Percentiles rank a stretch among this genome's conserved stretches.
phyloP scores from a whole-genome alignment of 2,113 vertebrate species.

The Pelvicachromis taeniatus region DNA sequence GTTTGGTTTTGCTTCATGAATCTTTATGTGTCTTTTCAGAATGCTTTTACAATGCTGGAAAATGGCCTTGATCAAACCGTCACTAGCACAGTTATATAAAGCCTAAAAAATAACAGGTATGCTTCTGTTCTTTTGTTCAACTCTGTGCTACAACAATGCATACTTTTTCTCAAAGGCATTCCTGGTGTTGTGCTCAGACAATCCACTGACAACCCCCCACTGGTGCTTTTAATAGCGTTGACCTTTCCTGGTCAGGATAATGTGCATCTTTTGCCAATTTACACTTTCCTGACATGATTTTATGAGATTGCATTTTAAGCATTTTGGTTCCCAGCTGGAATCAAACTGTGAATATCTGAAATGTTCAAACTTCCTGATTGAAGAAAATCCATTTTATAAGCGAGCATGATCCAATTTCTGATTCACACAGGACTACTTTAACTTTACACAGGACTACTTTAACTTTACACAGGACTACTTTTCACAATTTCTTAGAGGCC shows the following conservation, averaged over 20 bases:
- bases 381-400: neutral
- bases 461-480: too few relatives aligned
- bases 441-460: neutral
- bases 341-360: neutral
- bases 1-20: neutral
- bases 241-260: neutral
- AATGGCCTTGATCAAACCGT: neutral
- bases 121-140: neutral
- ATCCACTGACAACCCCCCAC: neutral
- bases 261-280: neutral
- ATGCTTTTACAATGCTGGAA: neutral
- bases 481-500: neutral
- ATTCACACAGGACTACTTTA: neutral
- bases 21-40: neutral
- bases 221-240: neutral
- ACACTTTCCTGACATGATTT: neutral
- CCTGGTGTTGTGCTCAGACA: neutral
- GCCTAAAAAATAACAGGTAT: neutral
- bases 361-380: neutral
- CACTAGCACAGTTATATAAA: neutral
- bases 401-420: neutral
- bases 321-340: neutral
- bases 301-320: neutral
- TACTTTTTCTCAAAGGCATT: neutral
- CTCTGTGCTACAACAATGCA: neutral